A percentile compares a stretch with the other conserved stretches of the same genome.
These are phyloP conservation scores for Cerceris ruficornis DNA, from an alignment of 2,888 invertebrate genomes.

Conservation along the genomic window DNA sequence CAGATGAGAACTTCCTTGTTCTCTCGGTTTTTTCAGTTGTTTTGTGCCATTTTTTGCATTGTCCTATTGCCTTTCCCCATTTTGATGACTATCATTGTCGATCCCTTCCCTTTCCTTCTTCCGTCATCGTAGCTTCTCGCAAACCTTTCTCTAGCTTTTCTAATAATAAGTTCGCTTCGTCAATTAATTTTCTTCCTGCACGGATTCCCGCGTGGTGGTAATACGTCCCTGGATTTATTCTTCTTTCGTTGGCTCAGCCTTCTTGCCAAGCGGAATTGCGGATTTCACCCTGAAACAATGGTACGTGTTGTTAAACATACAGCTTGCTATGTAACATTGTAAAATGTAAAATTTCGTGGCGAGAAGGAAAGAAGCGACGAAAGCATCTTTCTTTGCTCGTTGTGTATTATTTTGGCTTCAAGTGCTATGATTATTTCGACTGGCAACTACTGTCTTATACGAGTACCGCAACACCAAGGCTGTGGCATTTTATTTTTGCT, in stretches of 20 bases:
- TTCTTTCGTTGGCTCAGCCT: constrained; percentile 92
- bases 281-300: constrained; percentile 89
- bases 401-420: neutral
- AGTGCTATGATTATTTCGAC: too few relatives aligned
- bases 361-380: too few relatives aligned
- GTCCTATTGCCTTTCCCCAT: neutral
- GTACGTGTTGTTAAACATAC: constrained; percentile 37
- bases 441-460: too few relatives aligned
- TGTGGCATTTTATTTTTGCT: too few relatives aligned
- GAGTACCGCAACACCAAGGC: too few relatives aligned
- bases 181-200: constrained; percentile 18
- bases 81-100: neutral
- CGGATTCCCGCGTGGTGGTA: constrained; percentile 56
- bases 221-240: constrained; percentile 84
- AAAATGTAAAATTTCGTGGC: too few relatives aligned
- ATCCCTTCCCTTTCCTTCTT: neutral
- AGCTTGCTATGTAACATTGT: neutral
- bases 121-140: neutral
- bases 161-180: constrained; percentile 5
- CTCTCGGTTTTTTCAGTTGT: constrained; percentile 11
- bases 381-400: too few relatives aligned
- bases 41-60: neutral
- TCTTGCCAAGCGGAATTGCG: constrained; percentile 94
- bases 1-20: neutral
- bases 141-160: neutral